Conservation (phyloP, 2,113 vertebrate genomes). For the Nycticebus coucang region DNA sequence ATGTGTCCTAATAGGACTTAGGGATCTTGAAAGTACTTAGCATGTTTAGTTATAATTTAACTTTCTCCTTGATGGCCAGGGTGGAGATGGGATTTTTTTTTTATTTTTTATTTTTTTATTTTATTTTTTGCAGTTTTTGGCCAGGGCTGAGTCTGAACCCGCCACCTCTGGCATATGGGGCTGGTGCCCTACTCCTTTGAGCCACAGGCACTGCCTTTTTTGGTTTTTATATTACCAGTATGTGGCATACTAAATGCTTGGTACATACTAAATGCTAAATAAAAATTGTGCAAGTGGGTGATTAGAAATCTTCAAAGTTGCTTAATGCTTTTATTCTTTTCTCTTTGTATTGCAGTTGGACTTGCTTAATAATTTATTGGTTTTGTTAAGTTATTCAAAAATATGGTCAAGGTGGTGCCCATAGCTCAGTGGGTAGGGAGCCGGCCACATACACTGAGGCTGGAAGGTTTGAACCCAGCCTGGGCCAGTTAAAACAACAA, state of each 20-base stretch:
- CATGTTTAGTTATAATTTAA: neutral
- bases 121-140: too few species aligned
- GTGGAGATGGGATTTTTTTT: neutral
- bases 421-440: too few species aligned
- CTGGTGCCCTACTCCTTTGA: too few species aligned
- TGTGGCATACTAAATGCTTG: neutral
- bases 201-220: neutral
- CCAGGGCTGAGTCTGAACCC: too few species aligned
- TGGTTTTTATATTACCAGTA: neutral
- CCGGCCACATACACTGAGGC: too few species aligned
- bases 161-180: too few species aligned
- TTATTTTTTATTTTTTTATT: too few species aligned
- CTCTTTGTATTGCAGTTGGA: neutral
- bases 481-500: too few species aligned
- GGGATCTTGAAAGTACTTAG: neutral
- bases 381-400: slow-evolving; percentile 47
- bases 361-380: slow-evolving; percentile 16
- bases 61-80: neutral
- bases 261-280: neutral
- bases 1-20: neutral
- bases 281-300: neutral
- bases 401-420: neutral
- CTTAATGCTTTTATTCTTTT: slow-evolving; percentile 12
- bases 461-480: too few species aligned
- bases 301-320: neutral